These are phyloP conservation scores for Scaptomyza caliginosa DNA, from an alignment of 2,888 invertebrate species.

Conservation along the genomic window DNA sequence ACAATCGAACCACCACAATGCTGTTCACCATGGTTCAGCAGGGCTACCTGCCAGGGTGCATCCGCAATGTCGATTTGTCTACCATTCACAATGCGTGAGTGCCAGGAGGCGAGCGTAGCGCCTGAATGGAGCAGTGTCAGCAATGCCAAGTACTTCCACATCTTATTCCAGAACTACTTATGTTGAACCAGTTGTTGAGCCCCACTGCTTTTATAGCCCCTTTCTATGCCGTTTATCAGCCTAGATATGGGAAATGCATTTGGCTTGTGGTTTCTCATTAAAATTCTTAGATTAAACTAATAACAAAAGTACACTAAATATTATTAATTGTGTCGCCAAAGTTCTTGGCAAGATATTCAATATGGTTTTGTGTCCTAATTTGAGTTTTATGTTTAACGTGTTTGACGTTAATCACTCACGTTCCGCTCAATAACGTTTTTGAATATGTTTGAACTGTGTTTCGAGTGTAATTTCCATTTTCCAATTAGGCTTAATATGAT, in stretches of 20 bases:
- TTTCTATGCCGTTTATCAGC: too few relatives aligned
- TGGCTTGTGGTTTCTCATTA: not conserved
- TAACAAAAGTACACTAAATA: not conserved
- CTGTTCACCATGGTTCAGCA: not conserved
- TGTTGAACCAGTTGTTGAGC: not conserved
- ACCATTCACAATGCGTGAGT: constrained; percentile 13
- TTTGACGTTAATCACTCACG: not conserved
- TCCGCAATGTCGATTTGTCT: not conserved
- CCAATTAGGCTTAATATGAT: constrained; percentile 61
- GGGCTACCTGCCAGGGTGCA: constrained; percentile 19
- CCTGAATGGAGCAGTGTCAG: not conserved
- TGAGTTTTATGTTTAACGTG: not conserved
- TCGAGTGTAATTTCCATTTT: constrained; percentile 47
- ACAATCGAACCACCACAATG: constrained; percentile 20
- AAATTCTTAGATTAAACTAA: not conserved
- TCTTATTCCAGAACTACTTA: not conserved
- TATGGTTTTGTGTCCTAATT: not conserved
- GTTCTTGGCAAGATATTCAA: not conserved
- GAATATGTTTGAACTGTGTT: constrained; percentile 1
- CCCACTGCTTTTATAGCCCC: constrained; percentile 1
- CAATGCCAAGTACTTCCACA: not conserved
- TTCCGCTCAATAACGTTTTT: not conserved
- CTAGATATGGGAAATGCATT: too few relatives aligned
- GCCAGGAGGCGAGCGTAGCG: not conserved
- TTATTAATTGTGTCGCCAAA: too few relatives aligned